A percentile compares a stretch with the other conserved stretches of the same genome.
Conservation (phyloP, 2,888 invertebrate species). For the Diogma glabrata region DNA sequence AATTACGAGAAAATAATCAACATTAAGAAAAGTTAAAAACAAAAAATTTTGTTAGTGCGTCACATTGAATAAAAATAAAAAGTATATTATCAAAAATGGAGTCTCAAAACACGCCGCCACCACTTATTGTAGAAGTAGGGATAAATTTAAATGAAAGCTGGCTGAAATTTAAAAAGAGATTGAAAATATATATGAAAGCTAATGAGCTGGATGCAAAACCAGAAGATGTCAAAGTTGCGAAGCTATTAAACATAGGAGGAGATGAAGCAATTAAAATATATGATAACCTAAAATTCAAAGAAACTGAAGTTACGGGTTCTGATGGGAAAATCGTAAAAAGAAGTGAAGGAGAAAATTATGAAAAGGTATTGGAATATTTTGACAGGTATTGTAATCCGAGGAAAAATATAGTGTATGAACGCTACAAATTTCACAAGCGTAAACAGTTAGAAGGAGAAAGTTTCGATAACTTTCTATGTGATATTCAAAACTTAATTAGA, state of each 20-base stretch:
- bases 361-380: background rate
- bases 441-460: too few species aligned
- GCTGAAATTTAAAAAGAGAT: background rate
- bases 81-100: too few species aligned
- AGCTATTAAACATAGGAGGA: background rate
- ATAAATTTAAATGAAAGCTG: background rate
- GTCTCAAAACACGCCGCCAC: too few species aligned
- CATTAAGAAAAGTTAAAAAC: too few species aligned
- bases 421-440: too few species aligned
- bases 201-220: background rate
- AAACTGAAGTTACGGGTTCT: background rate
- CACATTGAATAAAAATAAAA: too few species aligned
- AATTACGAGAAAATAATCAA: too few species aligned
- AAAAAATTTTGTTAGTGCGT: too few species aligned
- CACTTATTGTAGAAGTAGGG: too few species aligned
- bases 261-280: background rate
- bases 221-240: background rate
- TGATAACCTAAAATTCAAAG: background rate
- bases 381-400: background rate
- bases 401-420: background rate
- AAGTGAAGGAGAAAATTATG: background rate
- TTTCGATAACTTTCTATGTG: background rate
- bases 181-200: background rate
- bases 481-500: background rate
- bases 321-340: too few species aligned